Base-by-base conservation (phyloP, 2,113 vertebrate genomes). In the Planiliza haematocheilus region DNA sequence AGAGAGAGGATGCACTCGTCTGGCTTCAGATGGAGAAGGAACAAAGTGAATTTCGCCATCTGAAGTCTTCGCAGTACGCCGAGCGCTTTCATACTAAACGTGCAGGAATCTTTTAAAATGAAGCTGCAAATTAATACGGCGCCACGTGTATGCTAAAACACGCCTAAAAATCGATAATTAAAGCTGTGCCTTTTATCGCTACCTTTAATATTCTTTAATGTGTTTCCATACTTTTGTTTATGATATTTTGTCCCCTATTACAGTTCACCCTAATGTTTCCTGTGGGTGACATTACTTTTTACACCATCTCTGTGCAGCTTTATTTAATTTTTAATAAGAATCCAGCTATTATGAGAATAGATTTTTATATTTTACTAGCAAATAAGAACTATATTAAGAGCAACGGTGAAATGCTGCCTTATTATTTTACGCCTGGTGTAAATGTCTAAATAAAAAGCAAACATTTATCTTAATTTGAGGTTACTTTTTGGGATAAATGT, bases 31-130 rank as follows among this genome's bases (percentile, higher is more conserved):
- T 79, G 52, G 64, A 81, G 65, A 61, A 7, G 79, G 79, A 86
- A 86, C 83, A 89, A 88, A 90, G 85, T 73, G 77, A 76, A 82
- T 87, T 85, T 88, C 77, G 70, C 62, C 75, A 66, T 76, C 55
- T 74, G 74, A 77, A 56, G 72, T 56, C 63, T 86, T 70, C 8
- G 37, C 70, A 12, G 78, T 17, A 65, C 65, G 73, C 56, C 6
- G 57, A 61, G 69, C 70, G 24, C 24, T 30, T 30, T 30, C 24
- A 70, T 42, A 21, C 39, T 49, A 45, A 7, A 37, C 21, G 61
- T 62, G 72, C 50, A 37, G 34, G 18, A 68, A 71, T 57, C 45
- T 61, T 12, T 34, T 37, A 69, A 57, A 58, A 78, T 38, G 37
- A 70, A 20, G 51, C 50, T 48, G 57, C 64, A 77, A 52, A 62